These are phyloP conservation scores for Leptopilina myrica DNA, from an alignment of 2,888 invertebrate species.

Conservation along the genomic window DNA sequence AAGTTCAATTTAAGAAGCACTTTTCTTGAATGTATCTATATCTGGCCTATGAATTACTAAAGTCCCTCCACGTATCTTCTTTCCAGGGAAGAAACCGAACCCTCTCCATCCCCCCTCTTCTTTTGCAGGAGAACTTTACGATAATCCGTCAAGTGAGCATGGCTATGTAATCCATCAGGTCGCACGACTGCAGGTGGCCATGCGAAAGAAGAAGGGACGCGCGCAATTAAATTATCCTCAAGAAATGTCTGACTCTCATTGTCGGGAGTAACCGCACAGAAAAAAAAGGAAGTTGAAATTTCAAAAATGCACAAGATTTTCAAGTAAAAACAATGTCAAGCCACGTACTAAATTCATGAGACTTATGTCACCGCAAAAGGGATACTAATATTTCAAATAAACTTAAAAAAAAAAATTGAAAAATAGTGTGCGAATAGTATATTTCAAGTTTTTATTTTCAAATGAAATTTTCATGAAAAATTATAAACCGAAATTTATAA, in stretches of 20 bases:
- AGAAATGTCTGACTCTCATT: conserved; percentile 31
- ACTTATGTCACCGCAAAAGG: neutral
- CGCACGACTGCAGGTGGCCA: conserved; percentile 66
- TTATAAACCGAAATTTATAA: too few species aligned
- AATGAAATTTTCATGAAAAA: too few species aligned
- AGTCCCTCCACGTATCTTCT: conserved; percentile 38
- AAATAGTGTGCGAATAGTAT: neutral
- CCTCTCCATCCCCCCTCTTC: neutral
- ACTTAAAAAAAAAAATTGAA: too few species aligned
- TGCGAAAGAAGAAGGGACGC: conserved; percentile 39
- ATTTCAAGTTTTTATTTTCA: too few species aligned
- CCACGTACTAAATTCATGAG: neutral
- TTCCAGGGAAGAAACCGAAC: conserved; percentile 42
- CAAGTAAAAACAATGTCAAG: neutral
- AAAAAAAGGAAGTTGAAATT: neutral
- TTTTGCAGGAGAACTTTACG: conserved; percentile 56
- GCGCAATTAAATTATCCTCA: conserved; percentile 52
- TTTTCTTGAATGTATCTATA: conserved; percentile 27
- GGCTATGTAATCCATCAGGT: conserved; percentile 74
- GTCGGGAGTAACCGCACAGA: conserved; percentile 1
- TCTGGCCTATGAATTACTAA: conserved; percentile 35
- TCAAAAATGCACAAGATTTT: conserved; percentile 26
- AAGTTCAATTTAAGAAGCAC: conserved; percentile 31
- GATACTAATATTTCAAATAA: neutral
- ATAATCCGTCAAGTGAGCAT: conserved; percentile 73